phyloP scores from a whole-genome alignment of 1,140 invertebrate genomes.

The Philaenus spumarius region DNA sequence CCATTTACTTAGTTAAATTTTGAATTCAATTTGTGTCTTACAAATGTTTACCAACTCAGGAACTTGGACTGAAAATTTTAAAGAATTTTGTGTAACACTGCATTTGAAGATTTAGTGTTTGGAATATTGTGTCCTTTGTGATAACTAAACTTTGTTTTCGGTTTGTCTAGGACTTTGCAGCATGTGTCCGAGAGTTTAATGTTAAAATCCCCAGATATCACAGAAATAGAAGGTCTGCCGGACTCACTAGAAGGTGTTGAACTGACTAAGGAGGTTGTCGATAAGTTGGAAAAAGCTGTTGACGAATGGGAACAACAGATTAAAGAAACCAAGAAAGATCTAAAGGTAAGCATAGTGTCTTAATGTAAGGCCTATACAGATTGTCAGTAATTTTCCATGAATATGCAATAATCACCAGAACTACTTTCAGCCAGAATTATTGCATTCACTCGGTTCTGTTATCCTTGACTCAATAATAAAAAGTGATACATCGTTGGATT shows the following conservation, averaged over 20 bases:
- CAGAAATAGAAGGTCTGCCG: conserved; percentile 37
- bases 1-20: too few relatives aligned
- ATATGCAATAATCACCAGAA: too few relatives aligned
- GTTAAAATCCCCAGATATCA: conserved; percentile 52
- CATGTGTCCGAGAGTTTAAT: conserved; percentile 52
- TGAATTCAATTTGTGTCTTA: too few relatives aligned
- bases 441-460: not conserved
- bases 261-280: conserved; percentile 44
- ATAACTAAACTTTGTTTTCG: too few relatives aligned
- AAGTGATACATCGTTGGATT: too few relatives aligned
- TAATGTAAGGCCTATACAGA: too few relatives aligned
- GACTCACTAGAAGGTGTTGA: conserved; percentile 40
- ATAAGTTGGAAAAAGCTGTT: conserved; percentile 54
- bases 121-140: not conserved
- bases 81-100: too few relatives aligned
- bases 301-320: conserved; percentile 58
- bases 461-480: too few relatives aligned
- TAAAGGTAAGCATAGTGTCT: conserved; percentile 28
- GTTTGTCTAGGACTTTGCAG: conserved; percentile 50
- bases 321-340: conserved; percentile 44
- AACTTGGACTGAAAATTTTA: too few relatives aligned
- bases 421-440: too few relatives aligned
- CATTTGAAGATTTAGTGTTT: not conserved
- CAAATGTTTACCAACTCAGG: too few relatives aligned
- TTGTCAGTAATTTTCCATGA: too few relatives aligned